Evolutionary conservation across 2,113 vertebrate species (phyloP).

Genomic region (Pardalotus punctatus): DNA sequence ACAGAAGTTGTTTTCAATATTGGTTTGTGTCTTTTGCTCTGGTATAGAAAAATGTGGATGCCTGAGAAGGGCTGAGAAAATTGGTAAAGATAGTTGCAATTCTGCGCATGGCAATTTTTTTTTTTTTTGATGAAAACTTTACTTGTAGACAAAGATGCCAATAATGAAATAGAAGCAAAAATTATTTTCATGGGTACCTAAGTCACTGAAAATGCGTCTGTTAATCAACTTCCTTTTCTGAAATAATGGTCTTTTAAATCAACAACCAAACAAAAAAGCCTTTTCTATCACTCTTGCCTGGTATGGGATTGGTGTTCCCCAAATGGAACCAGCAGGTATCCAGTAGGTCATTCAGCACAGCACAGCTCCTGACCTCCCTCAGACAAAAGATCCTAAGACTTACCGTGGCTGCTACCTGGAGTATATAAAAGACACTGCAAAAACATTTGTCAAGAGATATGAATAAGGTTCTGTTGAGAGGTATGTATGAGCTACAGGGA

Average conservation of each 20-base stretch:
- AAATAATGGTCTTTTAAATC: background rate
- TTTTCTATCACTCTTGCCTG: background rate
- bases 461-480: background rate
- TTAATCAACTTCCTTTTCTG: background rate
- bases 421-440: background rate
- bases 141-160: background rate
- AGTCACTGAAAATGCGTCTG: background rate
- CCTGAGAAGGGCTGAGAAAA: background rate
- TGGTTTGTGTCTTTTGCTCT: background rate
- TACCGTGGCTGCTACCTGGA: background rate
- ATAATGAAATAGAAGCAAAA: background rate
- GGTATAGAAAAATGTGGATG: background rate
- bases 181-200: background rate
- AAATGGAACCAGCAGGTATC: background rate
- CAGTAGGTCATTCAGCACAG: background rate
- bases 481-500: background rate
- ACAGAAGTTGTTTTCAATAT: background rate
- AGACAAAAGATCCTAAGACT: background rate
- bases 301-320: background rate
- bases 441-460: background rate
- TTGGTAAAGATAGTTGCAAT: background rate
- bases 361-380: background rate
- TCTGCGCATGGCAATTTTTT: background rate
- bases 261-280: background rate
- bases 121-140: background rate